phyloP scores from a whole-genome alignment of 2,113 vertebrate species.

The Callithrix jacchus region DNA sequence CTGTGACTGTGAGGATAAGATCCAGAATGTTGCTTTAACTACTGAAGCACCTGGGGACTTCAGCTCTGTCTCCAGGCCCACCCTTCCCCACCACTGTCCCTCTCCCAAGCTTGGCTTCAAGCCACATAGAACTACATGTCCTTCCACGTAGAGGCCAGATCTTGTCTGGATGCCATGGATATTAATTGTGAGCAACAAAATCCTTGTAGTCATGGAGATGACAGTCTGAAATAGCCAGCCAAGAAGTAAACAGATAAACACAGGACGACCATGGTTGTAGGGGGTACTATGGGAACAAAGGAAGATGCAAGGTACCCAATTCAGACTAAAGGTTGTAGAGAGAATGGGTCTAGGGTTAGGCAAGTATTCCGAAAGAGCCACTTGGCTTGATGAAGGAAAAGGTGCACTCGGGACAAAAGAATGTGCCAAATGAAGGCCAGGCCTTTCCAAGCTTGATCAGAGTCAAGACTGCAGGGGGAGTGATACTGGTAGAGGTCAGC shows the following conservation, averaged over 20 bases:
- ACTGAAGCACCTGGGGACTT: neutral
- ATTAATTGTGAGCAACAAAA: no score
- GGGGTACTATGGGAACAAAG: rapidly evolving
- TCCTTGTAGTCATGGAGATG: neutral
- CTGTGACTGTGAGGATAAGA: neutral
- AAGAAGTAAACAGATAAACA: neutral
- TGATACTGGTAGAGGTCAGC: neutral
- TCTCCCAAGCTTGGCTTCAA: neutral
- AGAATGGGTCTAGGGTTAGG: neutral
- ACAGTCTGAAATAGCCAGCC: no score
- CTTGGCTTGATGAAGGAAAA: neutral
- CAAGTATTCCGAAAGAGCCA: neutral
- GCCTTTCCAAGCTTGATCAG: neutral
- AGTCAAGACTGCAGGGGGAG: neutral
- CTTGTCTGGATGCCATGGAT: neutral
- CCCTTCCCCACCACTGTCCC: neutral
- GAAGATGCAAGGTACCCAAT: neutral
- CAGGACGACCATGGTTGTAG: rapidly evolving
- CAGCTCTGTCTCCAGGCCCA: rapidly evolving
- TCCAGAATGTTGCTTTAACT: neutral
- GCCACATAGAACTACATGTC: neutral
- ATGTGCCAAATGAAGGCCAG: neutral
- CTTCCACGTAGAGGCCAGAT: no score
- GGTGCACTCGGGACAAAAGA: neutral
- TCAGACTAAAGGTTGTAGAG: neutral